phyloP scores from a whole-genome alignment of 2,113 vertebrate species.

The Aegotheles bennettii region DNA sequence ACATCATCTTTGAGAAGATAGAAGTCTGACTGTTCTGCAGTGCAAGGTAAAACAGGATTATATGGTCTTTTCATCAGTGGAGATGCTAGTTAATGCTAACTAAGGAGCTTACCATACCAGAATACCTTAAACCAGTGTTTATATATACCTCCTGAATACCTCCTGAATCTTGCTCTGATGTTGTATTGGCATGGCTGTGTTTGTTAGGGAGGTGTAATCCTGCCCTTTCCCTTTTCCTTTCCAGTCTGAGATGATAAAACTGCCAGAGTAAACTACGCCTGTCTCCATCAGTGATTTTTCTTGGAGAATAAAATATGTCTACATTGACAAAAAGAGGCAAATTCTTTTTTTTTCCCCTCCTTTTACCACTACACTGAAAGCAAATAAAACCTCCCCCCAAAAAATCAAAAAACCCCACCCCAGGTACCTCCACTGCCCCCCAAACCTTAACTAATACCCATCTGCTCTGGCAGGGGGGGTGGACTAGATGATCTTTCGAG shows the following conservation, averaged over 20 bases:
- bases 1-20: not conserved
- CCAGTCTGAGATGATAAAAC: not conserved
- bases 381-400: not conserved
- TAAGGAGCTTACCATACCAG: not conserved
- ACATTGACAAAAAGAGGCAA: not conserved
- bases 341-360: too few species aligned
- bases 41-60: not conserved
- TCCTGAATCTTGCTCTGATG: not conserved
- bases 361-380: not conserved
- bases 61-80: not conserved
- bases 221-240: not conserved
- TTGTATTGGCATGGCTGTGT: not conserved
- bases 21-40: not conserved
- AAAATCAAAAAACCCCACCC: not conserved
- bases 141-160: not conserved
- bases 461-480: too few species aligned
- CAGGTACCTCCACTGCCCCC: not conserved
- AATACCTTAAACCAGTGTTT: not conserved
- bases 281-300: conserved; percentile 14
- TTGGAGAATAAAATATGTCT: not conserved
- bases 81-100: not conserved
- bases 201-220: not conserved
- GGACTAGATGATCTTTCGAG: too few species aligned
- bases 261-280: not conserved
- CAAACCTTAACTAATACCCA: too few species aligned